Percentiles rank a stretch among this genome's conserved stretches.
Conservation (phyloP, 2,113 vertebrate genomes). For the Ardeotis arabs region DNA sequence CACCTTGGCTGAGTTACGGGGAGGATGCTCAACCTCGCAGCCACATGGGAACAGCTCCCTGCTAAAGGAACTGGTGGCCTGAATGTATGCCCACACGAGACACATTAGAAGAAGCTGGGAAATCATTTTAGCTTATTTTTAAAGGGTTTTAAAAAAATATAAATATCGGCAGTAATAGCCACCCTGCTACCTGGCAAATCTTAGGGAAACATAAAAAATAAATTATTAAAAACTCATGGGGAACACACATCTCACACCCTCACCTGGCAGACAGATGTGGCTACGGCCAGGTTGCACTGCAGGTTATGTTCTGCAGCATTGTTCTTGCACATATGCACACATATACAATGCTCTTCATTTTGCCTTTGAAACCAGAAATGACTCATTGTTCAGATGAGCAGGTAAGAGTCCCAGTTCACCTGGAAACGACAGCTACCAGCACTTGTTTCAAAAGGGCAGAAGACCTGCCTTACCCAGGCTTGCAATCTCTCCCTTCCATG, state of each 20-base stretch:
- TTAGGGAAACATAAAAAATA: neutral
- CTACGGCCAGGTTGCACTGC: neutral
- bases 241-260: neutral
- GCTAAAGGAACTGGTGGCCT: neutral
- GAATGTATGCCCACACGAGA: neutral
- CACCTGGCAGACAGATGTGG: neutral
- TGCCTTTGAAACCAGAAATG: neutral
- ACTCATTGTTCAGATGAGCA: neutral
- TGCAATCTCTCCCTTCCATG: neutral
- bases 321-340: neutral
- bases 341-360: neutral
- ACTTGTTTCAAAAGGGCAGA: neutral
- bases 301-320: neutral
- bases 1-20: fast-evolving
- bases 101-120: neutral
- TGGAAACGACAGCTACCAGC: neutral
- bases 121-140: neutral
- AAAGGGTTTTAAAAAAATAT: neutral
- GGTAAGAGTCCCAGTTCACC: neutral
- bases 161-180: neutral
- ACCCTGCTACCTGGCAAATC: neutral
- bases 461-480: neutral
- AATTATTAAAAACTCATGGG: neutral
- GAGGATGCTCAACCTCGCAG: neutral
- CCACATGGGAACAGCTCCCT: neutral